Evolutionary conservation across 2,888 invertebrate species (phyloP).

Genomic region (Suillia variegata): DNA sequence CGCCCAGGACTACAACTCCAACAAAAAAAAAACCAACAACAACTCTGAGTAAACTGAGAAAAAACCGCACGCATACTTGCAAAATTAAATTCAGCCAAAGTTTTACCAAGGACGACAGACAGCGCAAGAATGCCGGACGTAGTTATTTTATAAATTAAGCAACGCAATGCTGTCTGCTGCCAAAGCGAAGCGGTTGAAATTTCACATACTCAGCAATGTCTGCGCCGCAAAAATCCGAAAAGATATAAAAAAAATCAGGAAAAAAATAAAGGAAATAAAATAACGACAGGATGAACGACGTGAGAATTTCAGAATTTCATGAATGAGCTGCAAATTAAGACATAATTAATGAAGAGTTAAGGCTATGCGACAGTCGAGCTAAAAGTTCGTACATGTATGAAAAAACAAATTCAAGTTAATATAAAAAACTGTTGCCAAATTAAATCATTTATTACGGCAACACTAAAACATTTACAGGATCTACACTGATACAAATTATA

Average conservation of each 20-base stretch:
- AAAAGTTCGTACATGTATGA: background rate
- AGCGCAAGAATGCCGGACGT: background rate
- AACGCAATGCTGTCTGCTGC: background rate
- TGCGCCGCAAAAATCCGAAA: background rate
- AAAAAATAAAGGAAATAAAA: too few species aligned
- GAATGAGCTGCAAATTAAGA: slow-evolving; percentile 3
- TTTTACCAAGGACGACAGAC: background rate
- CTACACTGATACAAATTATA: too few species aligned
- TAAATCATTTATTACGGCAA: too few species aligned
- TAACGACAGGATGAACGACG: too few species aligned
- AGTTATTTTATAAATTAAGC: slow-evolving; percentile 1
- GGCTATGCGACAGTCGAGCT: background rate
- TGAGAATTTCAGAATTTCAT: background rate
- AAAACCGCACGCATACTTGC: background rate
- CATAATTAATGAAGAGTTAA: slow-evolving; percentile 1
- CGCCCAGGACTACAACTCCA: too few species aligned
- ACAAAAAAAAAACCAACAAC: background rate
- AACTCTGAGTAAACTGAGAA: background rate
- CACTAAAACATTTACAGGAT: too few species aligned
- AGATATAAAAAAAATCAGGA: too few species aligned
- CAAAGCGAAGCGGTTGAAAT: background rate
- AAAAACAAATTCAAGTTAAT: too few species aligned
- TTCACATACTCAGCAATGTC: slow-evolving; percentile 3
- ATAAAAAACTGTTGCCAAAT: too few species aligned
- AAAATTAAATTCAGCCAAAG: background rate